Percentiles rank a stretch among this genome's conserved stretches.
These are phyloP conservation scores for Agrotis exclamationis DNA, from an alignment of 2,888 invertebrate species.

Conservation along the genomic window DNA sequence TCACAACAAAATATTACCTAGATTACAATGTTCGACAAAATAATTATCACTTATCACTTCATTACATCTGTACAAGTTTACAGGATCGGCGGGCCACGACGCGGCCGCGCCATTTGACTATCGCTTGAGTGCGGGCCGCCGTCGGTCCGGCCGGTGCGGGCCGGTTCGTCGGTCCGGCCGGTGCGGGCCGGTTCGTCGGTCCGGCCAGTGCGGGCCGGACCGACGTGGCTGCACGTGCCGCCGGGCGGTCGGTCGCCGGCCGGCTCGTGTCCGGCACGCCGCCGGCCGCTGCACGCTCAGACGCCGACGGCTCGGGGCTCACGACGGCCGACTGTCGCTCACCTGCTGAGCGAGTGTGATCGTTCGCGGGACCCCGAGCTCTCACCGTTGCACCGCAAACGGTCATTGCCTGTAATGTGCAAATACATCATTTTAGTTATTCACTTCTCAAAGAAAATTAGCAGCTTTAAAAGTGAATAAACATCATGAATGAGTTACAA, in stretches of 20 bases:
- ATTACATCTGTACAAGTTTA: conserved; percentile 83
- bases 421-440: conserved; percentile 1
- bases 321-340: conserved; percentile 85
- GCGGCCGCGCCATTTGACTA: conserved; percentile 60
- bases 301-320: conserved; percentile 54
- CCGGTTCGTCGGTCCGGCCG: conserved; percentile 19
- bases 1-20: conserved; percentile 90
- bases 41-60: conserved; percentile 90
- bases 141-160: conserved; percentile 37
- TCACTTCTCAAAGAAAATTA: not conserved
- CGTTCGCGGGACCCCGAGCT: conserved; percentile 84
- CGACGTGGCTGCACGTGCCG: conserved; percentile 3
- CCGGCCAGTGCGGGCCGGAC: conserved; percentile 39
- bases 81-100: conserved; percentile 59
- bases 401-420: conserved; percentile 85
- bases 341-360: conserved; percentile 93
- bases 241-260: conserved; percentile 10
- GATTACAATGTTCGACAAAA: conserved; percentile 87
- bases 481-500: conserved; percentile 41
- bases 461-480: not conserved
- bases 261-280: conserved; percentile 44
- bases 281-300: conserved; percentile 55
- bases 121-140: conserved; percentile 52
- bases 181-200: conserved; percentile 36
- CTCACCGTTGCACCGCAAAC: conserved; percentile 83